Evolutionary conservation across 2,888 invertebrate species (phyloP).

Genomic region (Hecatera dysodea): DNA sequence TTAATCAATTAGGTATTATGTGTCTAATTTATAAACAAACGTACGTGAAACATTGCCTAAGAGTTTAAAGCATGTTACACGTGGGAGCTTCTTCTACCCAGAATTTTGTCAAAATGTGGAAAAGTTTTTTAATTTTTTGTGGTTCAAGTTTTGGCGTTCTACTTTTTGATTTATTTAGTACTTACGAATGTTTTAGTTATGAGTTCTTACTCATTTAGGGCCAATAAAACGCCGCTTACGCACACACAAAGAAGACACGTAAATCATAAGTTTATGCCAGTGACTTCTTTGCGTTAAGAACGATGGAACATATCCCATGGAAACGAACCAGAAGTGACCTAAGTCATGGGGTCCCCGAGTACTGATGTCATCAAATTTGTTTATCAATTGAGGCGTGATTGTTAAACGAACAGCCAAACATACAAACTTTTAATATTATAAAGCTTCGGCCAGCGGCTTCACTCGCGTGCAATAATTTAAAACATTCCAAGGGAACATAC

Average conservation of each 20-base stretch:
- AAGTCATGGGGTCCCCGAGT: too few relatives aligned
- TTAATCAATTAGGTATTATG: constrained; percentile 38
- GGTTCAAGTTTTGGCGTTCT: constrained; percentile 7
- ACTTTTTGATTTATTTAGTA: background rate
- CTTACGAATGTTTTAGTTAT: background rate
- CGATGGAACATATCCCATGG: too few relatives aligned
- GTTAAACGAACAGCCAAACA: too few relatives aligned
- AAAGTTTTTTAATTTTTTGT: constrained; percentile 25
- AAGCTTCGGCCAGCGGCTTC: too few relatives aligned
- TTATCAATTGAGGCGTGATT: too few relatives aligned
- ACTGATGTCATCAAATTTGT: too few relatives aligned
- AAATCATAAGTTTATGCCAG: too few relatives aligned
- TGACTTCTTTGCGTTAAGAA: too few relatives aligned
- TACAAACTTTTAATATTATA: too few relatives aligned
- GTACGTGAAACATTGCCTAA: background rate
- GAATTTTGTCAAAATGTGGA: background rate
- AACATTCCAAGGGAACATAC: too few relatives aligned
- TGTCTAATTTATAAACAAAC: constrained; percentile 41
- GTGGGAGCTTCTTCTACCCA: constrained; percentile 20
- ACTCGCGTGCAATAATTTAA: too few relatives aligned
- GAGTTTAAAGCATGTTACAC: constrained; percentile 33
- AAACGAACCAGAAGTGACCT: too few relatives aligned
- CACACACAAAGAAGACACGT: background rate
- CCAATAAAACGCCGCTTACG: background rate
- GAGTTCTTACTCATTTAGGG: background rate